These are phyloP conservation scores for Pseudopodoces humilis DNA, from an alignment of 2,113 vertebrate species.

Conservation along the genomic window DNA sequence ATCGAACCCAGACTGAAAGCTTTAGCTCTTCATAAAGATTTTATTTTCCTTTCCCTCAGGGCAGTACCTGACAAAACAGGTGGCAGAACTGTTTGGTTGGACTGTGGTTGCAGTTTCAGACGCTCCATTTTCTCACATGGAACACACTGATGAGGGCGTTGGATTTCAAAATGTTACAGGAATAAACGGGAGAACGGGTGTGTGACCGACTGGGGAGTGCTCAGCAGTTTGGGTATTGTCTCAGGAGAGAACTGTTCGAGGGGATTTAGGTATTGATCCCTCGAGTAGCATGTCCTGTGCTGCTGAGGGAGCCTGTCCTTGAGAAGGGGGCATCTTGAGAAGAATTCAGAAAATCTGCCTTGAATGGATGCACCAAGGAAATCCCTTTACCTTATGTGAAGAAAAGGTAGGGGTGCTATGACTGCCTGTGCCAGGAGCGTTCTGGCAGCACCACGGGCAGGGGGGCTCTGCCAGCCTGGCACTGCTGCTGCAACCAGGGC, in stretches of 20 bases:
- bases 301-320: not conserved
- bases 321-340: not conserved
- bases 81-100: fast-evolving
- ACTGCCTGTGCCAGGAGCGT: fast-evolving
- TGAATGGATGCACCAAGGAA: not conserved
- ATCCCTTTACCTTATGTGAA: not conserved
- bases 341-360: not conserved
- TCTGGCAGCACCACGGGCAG: not conserved
- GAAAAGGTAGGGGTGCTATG: not conserved
- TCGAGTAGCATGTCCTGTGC: fast-evolving
- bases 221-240: not conserved
- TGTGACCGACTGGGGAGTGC: fast-evolving
- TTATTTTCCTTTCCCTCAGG: not conserved
- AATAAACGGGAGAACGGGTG: fast-evolving
- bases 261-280: not conserved
- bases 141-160: not conserved
- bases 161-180: fast-evolving
- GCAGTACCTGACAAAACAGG: not conserved
- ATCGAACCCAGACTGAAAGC: not conserved
- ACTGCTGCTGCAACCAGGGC: not conserved
- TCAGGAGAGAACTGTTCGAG: not conserved
- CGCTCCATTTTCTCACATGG: fast-evolving
- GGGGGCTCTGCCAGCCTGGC: not conserved
- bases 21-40: not conserved
- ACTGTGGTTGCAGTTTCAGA: fast-evolving